These are phyloP conservation scores for Barbus barbus DNA, from an alignment of 2,113 vertebrate genomes.

Conservation along the genomic window DNA sequence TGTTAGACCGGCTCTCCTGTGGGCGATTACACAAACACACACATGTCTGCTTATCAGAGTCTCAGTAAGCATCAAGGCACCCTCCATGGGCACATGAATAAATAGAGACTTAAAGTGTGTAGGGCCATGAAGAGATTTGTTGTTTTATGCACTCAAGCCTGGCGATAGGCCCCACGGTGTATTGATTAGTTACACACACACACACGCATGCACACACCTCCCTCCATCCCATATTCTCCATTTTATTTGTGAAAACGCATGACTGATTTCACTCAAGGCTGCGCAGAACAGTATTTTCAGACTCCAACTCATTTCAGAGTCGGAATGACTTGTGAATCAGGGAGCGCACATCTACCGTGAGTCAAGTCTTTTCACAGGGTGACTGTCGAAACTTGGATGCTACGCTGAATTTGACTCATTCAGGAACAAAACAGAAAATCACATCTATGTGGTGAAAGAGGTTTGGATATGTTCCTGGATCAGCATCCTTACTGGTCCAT, in stretches of 20 bases:
- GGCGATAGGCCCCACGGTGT: constrained; percentile 32
- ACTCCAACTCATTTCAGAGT: constrained; percentile 8
- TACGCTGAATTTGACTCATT: neutral
- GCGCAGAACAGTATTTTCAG: neutral
- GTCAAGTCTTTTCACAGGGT: neutral
- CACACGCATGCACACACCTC: constrained; percentile 4
- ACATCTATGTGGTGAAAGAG: neutral
- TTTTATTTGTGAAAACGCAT: neutral
- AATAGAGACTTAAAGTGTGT: constrained; percentile 50
- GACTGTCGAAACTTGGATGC: neutral
- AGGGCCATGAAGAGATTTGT: constrained; percentile 51
- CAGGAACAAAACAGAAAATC: neutral
- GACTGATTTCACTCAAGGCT: constrained; percentile 21
- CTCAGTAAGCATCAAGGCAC: constrained; percentile 28
- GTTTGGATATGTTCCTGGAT: neutral
- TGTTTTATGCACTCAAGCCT: constrained; percentile 38
- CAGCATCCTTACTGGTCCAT: neutral
- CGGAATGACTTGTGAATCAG: constrained; percentile 10
- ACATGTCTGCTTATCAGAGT: constrained; percentile 51
- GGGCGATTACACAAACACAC: constrained; percentile 49
- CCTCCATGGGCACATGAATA: constrained; percentile 50
- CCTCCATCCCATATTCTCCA: neutral
- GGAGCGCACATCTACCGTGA: neutral
- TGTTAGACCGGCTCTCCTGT: constrained; percentile 41
- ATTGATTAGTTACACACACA: constrained; percentile 53